A percentile compares a stretch with the other conserved stretches of the same genome.
Conservation (phyloP, 2,113 vertebrate species). For the Marmota monax region DNA sequence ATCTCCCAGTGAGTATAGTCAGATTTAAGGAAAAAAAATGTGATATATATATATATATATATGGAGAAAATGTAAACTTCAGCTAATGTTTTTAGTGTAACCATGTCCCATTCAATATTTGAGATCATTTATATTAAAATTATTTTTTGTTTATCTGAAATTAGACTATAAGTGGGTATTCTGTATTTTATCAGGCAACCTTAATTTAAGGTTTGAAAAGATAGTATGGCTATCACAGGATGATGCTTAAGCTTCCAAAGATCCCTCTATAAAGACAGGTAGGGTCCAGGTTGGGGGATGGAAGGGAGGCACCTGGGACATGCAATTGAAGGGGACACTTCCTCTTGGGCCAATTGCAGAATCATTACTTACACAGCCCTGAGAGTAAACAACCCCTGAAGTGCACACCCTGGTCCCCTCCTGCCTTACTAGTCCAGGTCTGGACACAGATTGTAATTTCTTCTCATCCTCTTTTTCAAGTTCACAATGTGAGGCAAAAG, state of each 20-base stretch:
- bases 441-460: background rate
- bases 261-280: background rate
- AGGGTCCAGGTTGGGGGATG: background rate
- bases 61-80: background rate
- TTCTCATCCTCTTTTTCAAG: background rate
- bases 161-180: background rate
- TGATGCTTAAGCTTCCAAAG: background rate
- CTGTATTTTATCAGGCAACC: background rate
- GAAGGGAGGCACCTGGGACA: rapidly evolving
- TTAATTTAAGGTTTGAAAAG: background rate
- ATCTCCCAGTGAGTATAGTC: background rate
- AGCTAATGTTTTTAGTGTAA: background rate
- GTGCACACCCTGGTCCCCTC: rapidly evolving
- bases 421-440: background rate
- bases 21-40: background rate
- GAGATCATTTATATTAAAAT: background rate
- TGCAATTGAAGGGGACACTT: background rate
- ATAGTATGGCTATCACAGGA: background rate
- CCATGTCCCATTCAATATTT: background rate
- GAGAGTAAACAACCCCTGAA: background rate
- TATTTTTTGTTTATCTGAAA: background rate
- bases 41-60: too few relatives aligned
- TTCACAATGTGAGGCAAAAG: background rate
- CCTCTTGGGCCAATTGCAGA: rapidly evolving
- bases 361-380: rapidly evolving